Conservation (phyloP, 2,797 vertebrate species). For the Eidolon dupreanum region DNA sequence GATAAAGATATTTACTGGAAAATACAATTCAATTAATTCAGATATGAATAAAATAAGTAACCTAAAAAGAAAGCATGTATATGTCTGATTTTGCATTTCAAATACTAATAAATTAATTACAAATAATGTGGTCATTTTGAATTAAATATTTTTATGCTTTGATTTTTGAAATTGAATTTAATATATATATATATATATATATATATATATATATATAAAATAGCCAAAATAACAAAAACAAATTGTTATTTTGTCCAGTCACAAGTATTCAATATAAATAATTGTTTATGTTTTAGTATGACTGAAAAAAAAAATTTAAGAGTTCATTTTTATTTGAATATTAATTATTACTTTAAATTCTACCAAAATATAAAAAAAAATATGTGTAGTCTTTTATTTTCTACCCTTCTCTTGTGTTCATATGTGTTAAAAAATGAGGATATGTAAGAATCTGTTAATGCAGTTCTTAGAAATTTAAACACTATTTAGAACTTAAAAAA, state of each 20-base stretch:
- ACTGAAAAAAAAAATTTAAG: neutral
- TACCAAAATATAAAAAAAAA: conserved; percentile 10
- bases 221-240: conserved; percentile 25
- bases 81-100: neutral
- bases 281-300: neutral
- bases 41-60: conserved; percentile 23
- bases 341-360: conserved; percentile 42
- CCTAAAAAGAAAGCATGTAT: neutral
- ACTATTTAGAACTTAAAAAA: conserved; percentile 54
- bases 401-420: neutral
- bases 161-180: conserved; percentile 21
- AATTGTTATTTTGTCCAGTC: conserved; percentile 8
- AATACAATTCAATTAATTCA: conserved; percentile 43
- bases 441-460: conserved; percentile 38
- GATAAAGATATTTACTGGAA: conserved; percentile 9
- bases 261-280: neutral
- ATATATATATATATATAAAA: neutral
- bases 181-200: neutral
- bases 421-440: neutral
- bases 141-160: conserved; percentile 1
- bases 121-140: neutral
- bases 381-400: neutral
- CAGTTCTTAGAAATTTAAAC: conserved; percentile 56
- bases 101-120: conserved; percentile 27
- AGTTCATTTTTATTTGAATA: neutral